phyloP scores from a whole-genome alignment of 2,797 vertebrate genomes.

The Okamejei kenojei region DNA sequence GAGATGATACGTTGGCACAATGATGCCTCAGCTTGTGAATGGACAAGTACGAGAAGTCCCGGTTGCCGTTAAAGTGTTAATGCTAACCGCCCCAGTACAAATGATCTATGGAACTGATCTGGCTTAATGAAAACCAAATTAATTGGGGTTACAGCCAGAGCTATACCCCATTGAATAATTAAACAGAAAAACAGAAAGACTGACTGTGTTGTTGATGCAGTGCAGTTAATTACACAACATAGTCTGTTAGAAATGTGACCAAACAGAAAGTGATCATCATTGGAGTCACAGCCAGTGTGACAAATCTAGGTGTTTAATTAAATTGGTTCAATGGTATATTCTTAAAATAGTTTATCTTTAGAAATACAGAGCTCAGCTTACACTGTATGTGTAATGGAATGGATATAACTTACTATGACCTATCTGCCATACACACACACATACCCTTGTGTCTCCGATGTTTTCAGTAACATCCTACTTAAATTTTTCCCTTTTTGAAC shows the following conservation, averaged over 20 bases:
- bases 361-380: neutral
- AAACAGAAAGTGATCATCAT: neutral
- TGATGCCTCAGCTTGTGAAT: neutral
- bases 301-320: slow-evolving; percentile 12
- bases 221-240: slow-evolving; percentile 53
- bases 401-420: neutral
- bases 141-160: slow-evolving; percentile 50
- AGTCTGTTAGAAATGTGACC: slow-evolving; percentile 51
- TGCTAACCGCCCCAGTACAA: slow-evolving; percentile 41
- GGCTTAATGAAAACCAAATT: slow-evolving; percentile 47
- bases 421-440: neutral
- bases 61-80: neutral
- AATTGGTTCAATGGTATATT: neutral
- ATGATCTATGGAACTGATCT: slow-evolving; percentile 46
- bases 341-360: neutral
- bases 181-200: slow-evolving; percentile 52
- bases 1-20: no score
- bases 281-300: neutral
- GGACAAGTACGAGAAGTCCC: neutral
- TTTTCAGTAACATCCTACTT: neutral
- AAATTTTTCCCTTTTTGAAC: neutral
- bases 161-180: slow-evolving; percentile 52
- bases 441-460: neutral
- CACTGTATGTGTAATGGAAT: neutral
- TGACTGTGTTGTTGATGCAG: slow-evolving; percentile 51